phyloP scores from a whole-genome alignment of 2,113 vertebrate species.

The Prolemur simus region DNA sequence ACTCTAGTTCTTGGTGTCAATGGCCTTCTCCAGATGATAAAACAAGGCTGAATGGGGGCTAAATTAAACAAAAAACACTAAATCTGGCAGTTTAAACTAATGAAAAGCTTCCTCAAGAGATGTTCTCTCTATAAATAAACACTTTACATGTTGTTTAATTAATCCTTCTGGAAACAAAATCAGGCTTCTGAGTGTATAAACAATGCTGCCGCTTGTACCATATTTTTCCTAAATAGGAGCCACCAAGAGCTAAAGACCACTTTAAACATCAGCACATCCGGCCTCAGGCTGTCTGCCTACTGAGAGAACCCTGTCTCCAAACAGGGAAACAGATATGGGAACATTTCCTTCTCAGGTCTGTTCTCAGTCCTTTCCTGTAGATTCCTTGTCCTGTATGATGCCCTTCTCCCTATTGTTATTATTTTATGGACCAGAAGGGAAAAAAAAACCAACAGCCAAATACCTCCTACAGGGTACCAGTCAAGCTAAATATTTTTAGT shows the following conservation, averaged over 20 bases:
- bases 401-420: neutral
- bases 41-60: neutral
- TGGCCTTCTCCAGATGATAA: neutral
- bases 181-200: constrained; percentile 7
- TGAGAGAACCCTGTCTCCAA: neutral
- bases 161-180: constrained; percentile 42
- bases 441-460: neutral
- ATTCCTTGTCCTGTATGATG: neutral
- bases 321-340: neutral
- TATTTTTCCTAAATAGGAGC: neutral
- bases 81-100: constrained; percentile 13
- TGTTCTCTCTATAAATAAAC: neutral
- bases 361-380: neutral
- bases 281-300: neutral
- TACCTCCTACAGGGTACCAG: neutral
- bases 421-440: neutral
- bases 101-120: constrained; percentile 28
- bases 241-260: neutral
- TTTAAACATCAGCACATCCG: neutral
- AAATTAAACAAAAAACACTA: constrained; percentile 17
- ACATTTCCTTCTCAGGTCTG: neutral
- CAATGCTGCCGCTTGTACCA: neutral
- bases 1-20: neutral
- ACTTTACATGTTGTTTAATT: constrained; percentile 38
- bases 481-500: neutral